Evolutionary conservation across 2,888 invertebrate genomes (phyloP).

Genomic region (Adelognathus sp.): DNA sequence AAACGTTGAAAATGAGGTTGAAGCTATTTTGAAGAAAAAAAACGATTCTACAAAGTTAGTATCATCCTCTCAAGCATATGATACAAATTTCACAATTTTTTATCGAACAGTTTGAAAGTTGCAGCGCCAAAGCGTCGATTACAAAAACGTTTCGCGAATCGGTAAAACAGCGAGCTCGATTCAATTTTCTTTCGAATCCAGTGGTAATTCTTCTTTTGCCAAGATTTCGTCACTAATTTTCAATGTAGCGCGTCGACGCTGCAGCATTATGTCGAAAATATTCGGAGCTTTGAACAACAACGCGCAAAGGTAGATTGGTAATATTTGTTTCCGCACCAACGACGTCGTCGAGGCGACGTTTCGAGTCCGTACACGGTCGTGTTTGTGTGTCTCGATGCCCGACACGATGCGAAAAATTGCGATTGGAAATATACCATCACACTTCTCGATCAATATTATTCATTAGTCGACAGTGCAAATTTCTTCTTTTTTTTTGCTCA

Average conservation of each 20-base stretch:
- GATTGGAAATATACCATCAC: neutral
- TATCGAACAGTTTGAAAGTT: neutral
- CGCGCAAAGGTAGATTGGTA: neutral
- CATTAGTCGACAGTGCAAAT: neutral
- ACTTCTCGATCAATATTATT: neutral
- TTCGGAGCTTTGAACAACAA: conserved; percentile 16
- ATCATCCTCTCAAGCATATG: too few species aligned
- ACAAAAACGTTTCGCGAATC: neutral
- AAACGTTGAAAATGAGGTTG: neutral
- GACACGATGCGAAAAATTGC: neutral
- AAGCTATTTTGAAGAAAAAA: neutral
- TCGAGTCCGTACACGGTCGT: neutral
- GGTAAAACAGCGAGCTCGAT: neutral
- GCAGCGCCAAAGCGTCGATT: neutral
- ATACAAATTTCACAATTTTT: neutral
- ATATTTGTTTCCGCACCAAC: conserved; percentile 6
- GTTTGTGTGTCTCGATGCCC: neutral
- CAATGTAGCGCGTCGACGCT: neutral
- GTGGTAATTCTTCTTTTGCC: conserved; percentile 11
- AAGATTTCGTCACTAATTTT: neutral
- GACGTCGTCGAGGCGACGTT: conserved; percentile 5
- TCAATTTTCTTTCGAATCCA: neutral
- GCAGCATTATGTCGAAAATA: conserved; percentile 6
- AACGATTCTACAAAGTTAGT: too few species aligned
- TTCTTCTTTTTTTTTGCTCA: neutral